Evolutionary conservation across 92 coral and sea anemone species (phyloP).

Genomic region (Porites rus): DNA sequence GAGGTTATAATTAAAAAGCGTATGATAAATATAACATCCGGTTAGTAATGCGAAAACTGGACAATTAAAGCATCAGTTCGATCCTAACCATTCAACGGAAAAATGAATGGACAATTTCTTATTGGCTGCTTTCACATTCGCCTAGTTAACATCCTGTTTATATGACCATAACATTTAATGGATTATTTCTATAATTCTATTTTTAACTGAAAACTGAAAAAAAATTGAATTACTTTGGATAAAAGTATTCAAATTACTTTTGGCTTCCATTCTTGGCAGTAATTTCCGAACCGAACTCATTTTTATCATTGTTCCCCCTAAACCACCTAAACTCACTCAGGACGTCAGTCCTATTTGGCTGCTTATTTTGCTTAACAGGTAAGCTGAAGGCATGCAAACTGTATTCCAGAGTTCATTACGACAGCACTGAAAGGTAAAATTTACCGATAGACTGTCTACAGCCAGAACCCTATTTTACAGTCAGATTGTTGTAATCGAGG

Average conservation of each 20-base stretch:
- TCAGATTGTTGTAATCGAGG: too few relatives aligned
- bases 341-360: too few relatives aligned
- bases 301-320: too few relatives aligned
- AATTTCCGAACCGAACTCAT: too few relatives aligned
- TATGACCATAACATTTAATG: background rate
- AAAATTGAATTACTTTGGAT: background rate
- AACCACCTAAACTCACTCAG: too few relatives aligned
- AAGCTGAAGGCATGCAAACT: too few relatives aligned
- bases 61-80: background rate
- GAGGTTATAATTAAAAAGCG: background rate
- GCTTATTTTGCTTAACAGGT: too few relatives aligned
- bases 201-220: background rate
- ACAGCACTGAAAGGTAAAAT: too few relatives aligned
- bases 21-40: background rate
- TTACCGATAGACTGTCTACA: too few relatives aligned
- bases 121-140: background rate
- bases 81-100: background rate
- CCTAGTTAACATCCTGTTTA: background rate
- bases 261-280: background rate
- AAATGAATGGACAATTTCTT: background rate
- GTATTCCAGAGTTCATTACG: too few relatives aligned
- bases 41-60: background rate
- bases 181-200: background rate
- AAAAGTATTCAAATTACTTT: background rate
- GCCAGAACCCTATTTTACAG: too few relatives aligned